phyloP scores from a whole-genome alignment of 2,888 invertebrate species.

The Lasioglossum figueresi region DNA sequence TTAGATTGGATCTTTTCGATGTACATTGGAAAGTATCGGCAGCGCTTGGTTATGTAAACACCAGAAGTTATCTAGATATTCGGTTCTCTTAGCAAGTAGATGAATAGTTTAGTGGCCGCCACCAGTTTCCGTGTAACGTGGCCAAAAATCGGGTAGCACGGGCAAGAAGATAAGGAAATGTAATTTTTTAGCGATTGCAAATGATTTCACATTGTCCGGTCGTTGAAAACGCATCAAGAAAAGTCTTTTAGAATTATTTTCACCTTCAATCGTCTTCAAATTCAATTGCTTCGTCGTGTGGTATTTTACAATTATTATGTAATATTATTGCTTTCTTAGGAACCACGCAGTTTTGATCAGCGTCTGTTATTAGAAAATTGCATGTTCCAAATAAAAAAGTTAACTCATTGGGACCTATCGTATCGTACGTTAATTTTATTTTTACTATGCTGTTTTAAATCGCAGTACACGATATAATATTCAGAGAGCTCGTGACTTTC shows the following conservation, averaged over 20 bases:
- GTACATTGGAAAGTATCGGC: conserved; percentile 1
- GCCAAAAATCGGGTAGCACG: neutral
- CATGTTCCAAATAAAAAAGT: neutral
- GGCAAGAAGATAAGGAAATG: neutral
- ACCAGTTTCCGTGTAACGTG: neutral
- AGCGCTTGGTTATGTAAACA: neutral
- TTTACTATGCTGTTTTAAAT: neutral
- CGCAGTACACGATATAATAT: neutral
- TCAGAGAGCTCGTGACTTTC: neutral
- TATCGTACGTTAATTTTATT: neutral
- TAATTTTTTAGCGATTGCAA: neutral
- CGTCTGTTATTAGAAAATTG: neutral
- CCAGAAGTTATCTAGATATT: neutral
- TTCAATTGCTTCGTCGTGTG: neutral
- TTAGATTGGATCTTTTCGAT: conserved; percentile 1
- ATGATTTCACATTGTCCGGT: neutral
- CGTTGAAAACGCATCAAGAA: neutral
- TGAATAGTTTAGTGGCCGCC: neutral
- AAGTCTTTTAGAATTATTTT: neutral
- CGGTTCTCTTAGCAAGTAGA: neutral
- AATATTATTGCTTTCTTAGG: neutral
- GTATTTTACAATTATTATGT: neutral
- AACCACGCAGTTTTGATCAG: neutral
- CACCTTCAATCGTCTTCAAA: neutral
- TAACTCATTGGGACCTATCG: neutral